phyloP scores from a whole-genome alignment of 2,113 vertebrate species.

The Arothron firmamentum region DNA sequence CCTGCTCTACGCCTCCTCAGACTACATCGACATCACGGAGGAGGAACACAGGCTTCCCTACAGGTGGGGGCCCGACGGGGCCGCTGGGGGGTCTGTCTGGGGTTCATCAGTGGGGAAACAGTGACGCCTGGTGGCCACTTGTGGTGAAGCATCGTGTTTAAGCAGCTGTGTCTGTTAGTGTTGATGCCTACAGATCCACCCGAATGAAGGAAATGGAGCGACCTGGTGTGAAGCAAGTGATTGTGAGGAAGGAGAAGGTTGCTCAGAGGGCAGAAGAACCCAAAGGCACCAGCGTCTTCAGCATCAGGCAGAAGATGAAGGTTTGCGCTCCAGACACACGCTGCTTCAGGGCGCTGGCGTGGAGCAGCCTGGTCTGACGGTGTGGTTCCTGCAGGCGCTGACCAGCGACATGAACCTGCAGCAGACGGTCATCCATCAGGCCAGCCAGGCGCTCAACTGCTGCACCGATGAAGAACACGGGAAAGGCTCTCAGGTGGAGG shows the following conservation, averaged over 20 bases:
- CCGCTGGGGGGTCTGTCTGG: no score
- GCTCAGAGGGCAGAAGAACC: constrained; percentile 74
- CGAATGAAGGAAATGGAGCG: constrained; percentile 85
- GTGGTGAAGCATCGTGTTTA: no score
- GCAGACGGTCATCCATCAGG: constrained; percentile 94
- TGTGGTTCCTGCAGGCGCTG: constrained; percentile 49
- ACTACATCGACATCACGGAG: constrained; percentile 66
- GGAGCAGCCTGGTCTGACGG: not conserved
- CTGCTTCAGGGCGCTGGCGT: not conserved
- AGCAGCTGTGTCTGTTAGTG: constrained; percentile 56
- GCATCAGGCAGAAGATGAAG: constrained; percentile 91
- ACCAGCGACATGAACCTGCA: constrained; percentile 90
- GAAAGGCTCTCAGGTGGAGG: constrained; percentile 92
- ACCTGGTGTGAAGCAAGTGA: constrained; percentile 84
- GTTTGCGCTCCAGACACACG: constrained; percentile 53
- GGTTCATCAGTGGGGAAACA: no score
- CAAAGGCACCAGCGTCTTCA: constrained; percentile 69
- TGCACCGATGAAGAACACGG: constrained; percentile 96
- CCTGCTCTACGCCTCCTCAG: constrained; percentile 72
- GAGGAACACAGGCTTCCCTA: constrained; percentile 85
- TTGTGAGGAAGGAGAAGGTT: constrained; percentile 87
- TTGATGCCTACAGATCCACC: constrained; percentile 91
- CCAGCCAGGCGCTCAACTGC: constrained; percentile 96
- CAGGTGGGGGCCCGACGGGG: no score
- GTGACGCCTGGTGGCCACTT: no score